A percentile compares a stretch with the other conserved stretches of the same genome.
These are phyloP conservation scores for Cephus rjabovi DNA, from an alignment of 2,888 invertebrate genomes.

Conservation along the genomic window DNA sequence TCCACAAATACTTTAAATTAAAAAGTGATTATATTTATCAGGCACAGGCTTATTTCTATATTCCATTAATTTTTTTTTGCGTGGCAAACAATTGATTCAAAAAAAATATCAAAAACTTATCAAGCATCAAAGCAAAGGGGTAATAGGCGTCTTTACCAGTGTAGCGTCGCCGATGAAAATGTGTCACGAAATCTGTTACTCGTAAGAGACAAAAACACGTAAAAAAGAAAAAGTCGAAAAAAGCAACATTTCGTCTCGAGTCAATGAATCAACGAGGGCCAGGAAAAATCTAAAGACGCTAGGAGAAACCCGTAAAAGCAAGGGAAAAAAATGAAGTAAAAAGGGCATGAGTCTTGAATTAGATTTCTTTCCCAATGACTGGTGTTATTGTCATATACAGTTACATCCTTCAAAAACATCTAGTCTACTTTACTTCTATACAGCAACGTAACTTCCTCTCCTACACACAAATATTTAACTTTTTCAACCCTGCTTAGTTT, in stretches of 20 bases:
- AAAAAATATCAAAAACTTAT: neutral
- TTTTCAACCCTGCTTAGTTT: neutral
- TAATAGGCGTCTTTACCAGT: neutral
- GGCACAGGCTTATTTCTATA: neutral
- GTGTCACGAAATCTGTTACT: neutral
- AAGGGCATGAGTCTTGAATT: neutral
- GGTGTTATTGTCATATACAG: neutral
- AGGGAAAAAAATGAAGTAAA: neutral
- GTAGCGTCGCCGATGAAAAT: neutral
- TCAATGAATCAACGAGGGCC: neutral
- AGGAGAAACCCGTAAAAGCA: neutral
- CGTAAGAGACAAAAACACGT: neutral
- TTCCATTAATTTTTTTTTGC: neutral
- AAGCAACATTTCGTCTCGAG: neutral
- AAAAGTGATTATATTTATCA: neutral
- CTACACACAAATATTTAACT: neutral
- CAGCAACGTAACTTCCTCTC: neutral
- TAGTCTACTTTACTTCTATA: neutral
- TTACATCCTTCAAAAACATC: neutral
- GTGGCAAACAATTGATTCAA: neutral
- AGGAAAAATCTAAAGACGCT: neutral
- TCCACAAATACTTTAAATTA: neutral
- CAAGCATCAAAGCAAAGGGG: neutral
- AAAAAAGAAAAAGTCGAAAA: neutral
- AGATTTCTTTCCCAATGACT: neutral